Base-by-base conservation (phyloP, 2,888 invertebrate species). In the Mythimna pallens region DNA sequence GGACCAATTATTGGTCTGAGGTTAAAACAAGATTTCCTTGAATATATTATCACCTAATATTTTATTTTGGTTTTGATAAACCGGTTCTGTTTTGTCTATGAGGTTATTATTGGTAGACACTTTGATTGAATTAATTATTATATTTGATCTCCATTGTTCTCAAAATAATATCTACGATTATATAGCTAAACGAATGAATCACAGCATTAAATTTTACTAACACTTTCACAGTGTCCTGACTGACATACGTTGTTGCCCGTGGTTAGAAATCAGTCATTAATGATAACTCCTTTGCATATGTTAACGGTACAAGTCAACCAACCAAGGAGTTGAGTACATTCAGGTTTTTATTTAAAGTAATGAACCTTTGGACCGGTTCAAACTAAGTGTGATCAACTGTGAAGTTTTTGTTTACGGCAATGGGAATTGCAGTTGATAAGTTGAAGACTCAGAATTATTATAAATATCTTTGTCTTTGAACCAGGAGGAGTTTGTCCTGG, bases 371-470 rank as follows among this genome's bases (percentile, higher is more conserved):
- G 36, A 68, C 67, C 63, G 12, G 30, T 58, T 14, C 7, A 1
- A 52, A 43, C 50, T 36, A 30, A 47, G 65, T 40, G 59, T 67
- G 55, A 61, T 68, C 17, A 59, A 71, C 58, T 68, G 58, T 4
- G 36, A 70, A 63, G n/a, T 76, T 72, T 65, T 66, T 78, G 57
- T 71, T 52, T 8, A 30, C 25, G 22, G 57, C 61, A 62, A 69
- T 76, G 43, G n/a, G 8, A 69, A 68, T 67, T 65, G 36, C n/a
- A 63, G 63, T 71, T 74, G 69, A 76, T 64, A 57, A 17, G 3
- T 14, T 14, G 25, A 30, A 6, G 2, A 57, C 55, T 3, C 22
- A 50, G n/a, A n/a, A n/a, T n/a, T n/a, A 20, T 7, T 50, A 50
- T 50, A 20, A 17, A 47, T 30, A 30, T 14, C 10, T 40, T 40